Evolutionary conservation across 2,113 vertebrate species (phyloP).

Genomic region (Nothoprocta perdicaria): DNA sequence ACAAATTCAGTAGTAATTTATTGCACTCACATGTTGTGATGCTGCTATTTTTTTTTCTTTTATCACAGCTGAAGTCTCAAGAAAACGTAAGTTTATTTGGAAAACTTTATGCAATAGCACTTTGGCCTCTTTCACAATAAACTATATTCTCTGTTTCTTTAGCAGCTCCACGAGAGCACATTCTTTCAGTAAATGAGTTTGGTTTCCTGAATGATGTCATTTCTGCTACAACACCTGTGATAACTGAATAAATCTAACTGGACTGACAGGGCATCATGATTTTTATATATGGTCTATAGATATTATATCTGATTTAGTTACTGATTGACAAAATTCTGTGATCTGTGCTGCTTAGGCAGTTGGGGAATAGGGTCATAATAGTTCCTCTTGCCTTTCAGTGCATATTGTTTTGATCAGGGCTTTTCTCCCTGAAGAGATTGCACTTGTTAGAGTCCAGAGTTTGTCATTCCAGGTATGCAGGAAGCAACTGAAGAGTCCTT

Average conservation of each 20-base stretch:
- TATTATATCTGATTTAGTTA: slow-evolving; percentile 8
- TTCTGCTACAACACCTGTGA: slow-evolving; percentile 2
- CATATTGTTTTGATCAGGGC: neutral
- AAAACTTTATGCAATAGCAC: slow-evolving; percentile 24
- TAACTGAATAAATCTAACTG: slow-evolving; percentile 35
- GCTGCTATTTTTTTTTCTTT: neutral
- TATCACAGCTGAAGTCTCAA: neutral
- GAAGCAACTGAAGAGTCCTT: neutral
- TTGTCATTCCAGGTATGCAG: neutral
- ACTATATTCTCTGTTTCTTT: slow-evolving; percentile 30
- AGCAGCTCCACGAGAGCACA: neutral
- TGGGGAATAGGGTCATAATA: neutral
- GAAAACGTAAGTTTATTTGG: neutral
- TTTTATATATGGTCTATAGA: neutral
- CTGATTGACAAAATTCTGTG: neutral
- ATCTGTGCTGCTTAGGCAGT: neutral
- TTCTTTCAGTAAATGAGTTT: slow-evolving; percentile 41
- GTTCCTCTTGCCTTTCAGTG: neutral
- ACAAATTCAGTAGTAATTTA: neutral
- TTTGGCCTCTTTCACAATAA: neutral
- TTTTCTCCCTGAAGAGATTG: neutral
- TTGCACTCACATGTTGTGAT: fast-evolving
- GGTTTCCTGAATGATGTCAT: slow-evolving; percentile 58
- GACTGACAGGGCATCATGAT: neutral
- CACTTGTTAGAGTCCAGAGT: neutral